Percentiles rank a stretch among this genome's conserved stretches.
Conservation (phyloP, 2,797 vertebrate genomes). For the Ctenopoma kingsleyae region DNA sequence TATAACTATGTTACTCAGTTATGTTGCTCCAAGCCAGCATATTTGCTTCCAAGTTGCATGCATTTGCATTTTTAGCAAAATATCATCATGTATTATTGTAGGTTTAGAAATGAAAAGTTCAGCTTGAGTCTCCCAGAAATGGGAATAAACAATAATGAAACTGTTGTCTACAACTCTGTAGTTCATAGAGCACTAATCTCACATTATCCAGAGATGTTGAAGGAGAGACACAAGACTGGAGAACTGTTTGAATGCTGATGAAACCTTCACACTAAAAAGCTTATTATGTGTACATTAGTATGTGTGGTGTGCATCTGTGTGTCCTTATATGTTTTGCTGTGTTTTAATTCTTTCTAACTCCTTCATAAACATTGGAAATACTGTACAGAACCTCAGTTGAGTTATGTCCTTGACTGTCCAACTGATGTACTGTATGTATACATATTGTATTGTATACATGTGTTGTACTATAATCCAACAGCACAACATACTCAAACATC, state of each 20-base stretch:
- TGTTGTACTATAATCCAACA: neutral
- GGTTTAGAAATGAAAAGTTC: too few species aligned
- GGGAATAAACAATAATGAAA: neutral
- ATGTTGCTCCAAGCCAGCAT: too few species aligned
- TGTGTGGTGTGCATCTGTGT: constrained; percentile 1
- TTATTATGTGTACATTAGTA: constrained; percentile 33
- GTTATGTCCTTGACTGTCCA: neutral
- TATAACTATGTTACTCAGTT: too few species aligned
- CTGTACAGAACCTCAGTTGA: constrained; percentile 6
- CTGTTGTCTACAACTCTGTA: neutral
- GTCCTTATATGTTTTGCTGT: neutral
- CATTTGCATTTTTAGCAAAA: too few species aligned
- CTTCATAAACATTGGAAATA: neutral
- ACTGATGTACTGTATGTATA: neutral
- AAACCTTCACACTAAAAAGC: constrained; percentile 23
- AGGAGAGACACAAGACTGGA: constrained; percentile 21
- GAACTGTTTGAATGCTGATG: constrained; percentile 39
- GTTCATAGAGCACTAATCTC: constrained; percentile 9
- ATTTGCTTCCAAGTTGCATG: too few species aligned
- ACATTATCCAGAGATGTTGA: constrained; percentile 34
- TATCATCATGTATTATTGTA: too few species aligned
- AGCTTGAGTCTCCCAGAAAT: neutral
- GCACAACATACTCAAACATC: neutral
- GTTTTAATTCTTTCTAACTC: neutral
- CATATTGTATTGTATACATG: neutral